Evolutionary conservation across 2,113 vertebrate species (phyloP).

Genomic region (Labrus mixtus): DNA sequence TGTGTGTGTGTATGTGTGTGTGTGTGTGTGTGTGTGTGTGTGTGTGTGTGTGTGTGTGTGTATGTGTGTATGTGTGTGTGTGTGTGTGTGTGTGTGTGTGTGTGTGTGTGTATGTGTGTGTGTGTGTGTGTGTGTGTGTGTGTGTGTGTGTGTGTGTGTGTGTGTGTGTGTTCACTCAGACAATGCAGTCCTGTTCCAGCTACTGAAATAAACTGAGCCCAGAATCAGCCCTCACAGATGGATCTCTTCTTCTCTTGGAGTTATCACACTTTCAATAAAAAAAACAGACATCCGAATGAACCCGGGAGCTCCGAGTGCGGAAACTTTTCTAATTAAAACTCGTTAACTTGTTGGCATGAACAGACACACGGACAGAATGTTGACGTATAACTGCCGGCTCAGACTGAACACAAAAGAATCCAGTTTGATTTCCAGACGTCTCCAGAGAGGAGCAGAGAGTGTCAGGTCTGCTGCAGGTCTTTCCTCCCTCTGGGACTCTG

Average conservation of each 20-base stretch:
- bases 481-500: no score
- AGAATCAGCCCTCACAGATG: slow-evolving; percentile 45
- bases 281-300: slow-evolving; percentile 16
- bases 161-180: slow-evolving; percentile 22
- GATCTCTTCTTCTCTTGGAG: slow-evolving; percentile 32
- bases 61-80: no score
- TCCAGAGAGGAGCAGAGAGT: no score
- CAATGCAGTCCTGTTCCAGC: slow-evolving; percentile 42
- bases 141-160: slow-evolving; percentile 4
- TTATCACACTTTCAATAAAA: slow-evolving; percentile 21
- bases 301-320: neutral
- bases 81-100: neutral
- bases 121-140: slow-evolving; percentile 13
- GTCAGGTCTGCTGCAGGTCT: no score
- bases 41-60: no score
- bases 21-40: no score
- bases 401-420: neutral
- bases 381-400: neutral
- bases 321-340: slow-evolving; percentile 65
- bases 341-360: slow-evolving; percentile 49
- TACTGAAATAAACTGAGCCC: slow-evolving; percentile 39
- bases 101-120: slow-evolving; percentile 11
- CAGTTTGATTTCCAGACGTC: no score
- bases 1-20: no score
- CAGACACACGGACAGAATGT: slow-evolving; percentile 21